A percentile compares a stretch with the other conserved stretches of the same genome.
phyloP scores from a whole-genome alignment of 2,113 vertebrate genomes.

The Pontoporia blainvillei region DNA sequence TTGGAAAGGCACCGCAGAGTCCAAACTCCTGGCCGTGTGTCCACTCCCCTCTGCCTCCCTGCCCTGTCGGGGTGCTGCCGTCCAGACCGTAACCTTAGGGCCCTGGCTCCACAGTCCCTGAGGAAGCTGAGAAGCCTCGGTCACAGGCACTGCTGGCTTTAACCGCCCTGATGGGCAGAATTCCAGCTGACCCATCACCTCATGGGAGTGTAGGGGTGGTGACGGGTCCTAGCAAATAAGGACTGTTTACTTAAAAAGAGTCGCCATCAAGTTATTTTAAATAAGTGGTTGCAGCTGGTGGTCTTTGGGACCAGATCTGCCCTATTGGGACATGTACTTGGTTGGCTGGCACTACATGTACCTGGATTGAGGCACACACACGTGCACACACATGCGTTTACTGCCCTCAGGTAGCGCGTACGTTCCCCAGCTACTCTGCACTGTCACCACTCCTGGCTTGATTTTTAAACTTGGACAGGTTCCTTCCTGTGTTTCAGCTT shows the following conservation, averaged over 20 bases:
- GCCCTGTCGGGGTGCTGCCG: neutral
- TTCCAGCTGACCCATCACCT: no score
- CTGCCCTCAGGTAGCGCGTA: rapidly evolving
- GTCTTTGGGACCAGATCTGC: neutral
- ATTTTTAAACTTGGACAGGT: neutral
- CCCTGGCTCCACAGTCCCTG: neutral
- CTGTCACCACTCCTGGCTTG: neutral
- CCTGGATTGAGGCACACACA: rapidly evolving
- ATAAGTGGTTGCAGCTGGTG: neutral
- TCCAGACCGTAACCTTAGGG: neutral
- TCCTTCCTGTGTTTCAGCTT: neutral
- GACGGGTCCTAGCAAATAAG: neutral
- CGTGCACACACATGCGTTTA: rapidly evolving
- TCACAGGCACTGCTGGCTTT: neutral
- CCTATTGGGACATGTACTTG: neutral
- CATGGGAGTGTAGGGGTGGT: rapidly evolving
- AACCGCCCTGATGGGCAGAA: neutral
- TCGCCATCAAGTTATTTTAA: neutral
- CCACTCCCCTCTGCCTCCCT: rapidly evolving
- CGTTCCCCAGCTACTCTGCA: neutral
- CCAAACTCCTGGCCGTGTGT: neutral
- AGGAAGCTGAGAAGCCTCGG: neutral
- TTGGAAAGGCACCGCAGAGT: neutral
- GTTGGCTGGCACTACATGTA: rapidly evolving
- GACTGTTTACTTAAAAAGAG: neutral